Conservation (phyloP, 2,888 invertebrate genomes). For the Oegoconia quadripuncta region DNA sequence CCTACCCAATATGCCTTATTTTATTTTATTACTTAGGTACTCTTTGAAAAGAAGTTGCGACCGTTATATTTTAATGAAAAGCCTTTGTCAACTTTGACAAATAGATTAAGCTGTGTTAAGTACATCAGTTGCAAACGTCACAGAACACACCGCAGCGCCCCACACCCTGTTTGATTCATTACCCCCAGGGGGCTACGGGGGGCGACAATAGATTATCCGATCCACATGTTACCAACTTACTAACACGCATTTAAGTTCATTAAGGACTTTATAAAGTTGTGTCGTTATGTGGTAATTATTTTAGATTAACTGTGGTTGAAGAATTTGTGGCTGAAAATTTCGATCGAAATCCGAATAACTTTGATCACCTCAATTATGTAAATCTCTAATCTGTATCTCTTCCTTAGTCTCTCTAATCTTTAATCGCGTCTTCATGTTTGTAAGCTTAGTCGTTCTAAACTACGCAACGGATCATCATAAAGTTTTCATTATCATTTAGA, state of each 20-base stretch:
- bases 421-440: too few species aligned
- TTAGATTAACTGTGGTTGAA: neutral
- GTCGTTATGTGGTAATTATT: constrained; percentile 2
- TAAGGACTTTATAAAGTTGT: constrained; percentile 2
- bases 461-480: too few species aligned
- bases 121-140: constrained; percentile 5
- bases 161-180: constrained; percentile 30
- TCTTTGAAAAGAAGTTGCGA: neutral
- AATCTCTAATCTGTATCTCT: too few species aligned
- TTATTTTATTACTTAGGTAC: neutral
- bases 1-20: too few species aligned
- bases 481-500: too few species aligned
- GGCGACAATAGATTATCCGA: constrained; percentile 26
- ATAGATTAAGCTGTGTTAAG: constrained; percentile 2
- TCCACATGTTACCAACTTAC: constrained; percentile 23
- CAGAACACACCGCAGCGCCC: neutral
- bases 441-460: too few species aligned
- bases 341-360: too few species aligned
- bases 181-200: constrained; percentile 28
- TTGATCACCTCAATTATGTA: too few species aligned
- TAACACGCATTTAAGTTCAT: constrained; percentile 5
- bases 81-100: neutral
- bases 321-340: neutral
- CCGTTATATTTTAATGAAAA: neutral
- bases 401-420: too few species aligned